Evolutionary conservation across 2,113 vertebrate genomes (phyloP).

Genomic region (Salvelinus sp.): DNA sequence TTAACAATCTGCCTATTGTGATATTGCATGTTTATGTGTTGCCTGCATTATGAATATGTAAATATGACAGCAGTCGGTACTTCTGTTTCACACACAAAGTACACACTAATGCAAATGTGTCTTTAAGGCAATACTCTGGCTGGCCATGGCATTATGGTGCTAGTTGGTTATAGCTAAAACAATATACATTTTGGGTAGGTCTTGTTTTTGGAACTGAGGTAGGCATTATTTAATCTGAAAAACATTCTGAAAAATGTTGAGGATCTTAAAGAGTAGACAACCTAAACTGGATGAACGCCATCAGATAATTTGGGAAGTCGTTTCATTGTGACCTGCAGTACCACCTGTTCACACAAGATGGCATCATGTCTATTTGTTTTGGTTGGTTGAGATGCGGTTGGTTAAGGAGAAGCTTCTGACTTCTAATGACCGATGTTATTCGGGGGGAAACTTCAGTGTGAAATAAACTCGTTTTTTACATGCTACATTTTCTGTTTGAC

Average conservation of each 20-base stretch:
- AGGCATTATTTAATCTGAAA: neutral
- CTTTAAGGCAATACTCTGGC: neutral
- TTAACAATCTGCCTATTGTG: neutral
- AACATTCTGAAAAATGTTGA: too few relatives aligned
- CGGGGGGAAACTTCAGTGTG: too few relatives aligned
- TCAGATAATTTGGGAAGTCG: neutral
- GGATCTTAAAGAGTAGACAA: too few relatives aligned
- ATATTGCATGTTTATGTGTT: too few relatives aligned
- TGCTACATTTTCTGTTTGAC: neutral
- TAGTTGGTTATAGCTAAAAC: neutral
- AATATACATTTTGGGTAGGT: neutral
- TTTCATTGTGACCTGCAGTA: neutral
- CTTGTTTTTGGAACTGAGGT: neutral
- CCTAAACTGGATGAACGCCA: neutral
- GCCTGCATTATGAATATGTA: too few relatives aligned
- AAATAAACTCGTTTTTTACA: neutral
- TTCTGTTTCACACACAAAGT: neutral
- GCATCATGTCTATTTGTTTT: neutral
- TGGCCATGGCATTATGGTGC: neutral
- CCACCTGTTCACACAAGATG: conserved; percentile 3
- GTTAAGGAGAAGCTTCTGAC: neutral
- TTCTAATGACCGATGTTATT: too few relatives aligned
- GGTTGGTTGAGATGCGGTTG: neutral
- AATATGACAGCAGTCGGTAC: too few relatives aligned
- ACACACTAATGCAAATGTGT: neutral